phyloP scores from a whole-genome alignment of 2,797 vertebrate species.

The Falco cherrug region DNA sequence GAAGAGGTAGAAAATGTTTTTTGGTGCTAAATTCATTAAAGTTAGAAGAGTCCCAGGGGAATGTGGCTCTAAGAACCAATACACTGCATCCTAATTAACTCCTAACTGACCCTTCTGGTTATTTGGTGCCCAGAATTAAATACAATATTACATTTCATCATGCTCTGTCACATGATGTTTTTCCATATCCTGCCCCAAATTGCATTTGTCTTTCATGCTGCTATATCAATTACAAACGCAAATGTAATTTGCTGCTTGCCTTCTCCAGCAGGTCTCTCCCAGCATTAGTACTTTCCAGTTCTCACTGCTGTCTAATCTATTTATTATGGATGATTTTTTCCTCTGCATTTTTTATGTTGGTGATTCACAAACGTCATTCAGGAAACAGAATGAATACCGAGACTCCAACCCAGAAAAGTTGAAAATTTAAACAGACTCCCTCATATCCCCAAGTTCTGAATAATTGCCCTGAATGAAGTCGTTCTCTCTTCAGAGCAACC shows the following conservation, averaged over 20 bases:
- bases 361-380: constrained; percentile 2
- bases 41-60: neutral
- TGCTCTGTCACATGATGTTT: neutral
- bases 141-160: neutral
- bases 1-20: neutral
- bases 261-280: neutral
- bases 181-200: neutral
- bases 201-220: constrained; percentile 23
- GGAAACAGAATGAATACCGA: neutral
- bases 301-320: neutral
- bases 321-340: neutral
- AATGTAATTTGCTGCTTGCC: constrained; percentile 19
- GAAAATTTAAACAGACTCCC: neutral
- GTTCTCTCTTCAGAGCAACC: neutral
- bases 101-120: constrained; percentile 1
- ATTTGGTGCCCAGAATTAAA: neutral
- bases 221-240: neutral
- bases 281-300: neutral
- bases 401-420: neutral
- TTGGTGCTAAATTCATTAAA: neutral
- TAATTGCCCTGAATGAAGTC: neutral
- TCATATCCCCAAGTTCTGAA: neutral
- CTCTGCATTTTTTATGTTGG: neutral
- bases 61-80: neutral
- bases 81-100: neutral